Percentiles rank a stretch among this genome's conserved stretches.
Conservation (phyloP, 2,797 vertebrate species). For the Rhincodon typus region DNA sequence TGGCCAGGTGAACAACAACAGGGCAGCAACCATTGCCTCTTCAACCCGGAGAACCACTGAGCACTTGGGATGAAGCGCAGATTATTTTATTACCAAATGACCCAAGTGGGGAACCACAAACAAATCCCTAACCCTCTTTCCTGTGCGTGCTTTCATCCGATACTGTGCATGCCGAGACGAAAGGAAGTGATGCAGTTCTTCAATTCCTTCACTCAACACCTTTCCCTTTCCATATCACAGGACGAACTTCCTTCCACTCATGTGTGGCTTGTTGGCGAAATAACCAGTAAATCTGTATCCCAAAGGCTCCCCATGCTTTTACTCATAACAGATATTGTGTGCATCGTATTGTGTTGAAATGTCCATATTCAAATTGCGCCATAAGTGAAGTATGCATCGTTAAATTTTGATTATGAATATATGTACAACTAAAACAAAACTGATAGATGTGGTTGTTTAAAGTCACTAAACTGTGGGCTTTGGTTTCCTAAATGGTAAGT, state of each 20-base stretch:
- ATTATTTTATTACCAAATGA: not conserved
- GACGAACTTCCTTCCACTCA: not conserved
- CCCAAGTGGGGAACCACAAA: not conserved
- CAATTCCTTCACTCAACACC: not conserved
- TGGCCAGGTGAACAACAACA: slow-evolving; percentile 47
- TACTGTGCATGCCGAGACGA: not conserved
- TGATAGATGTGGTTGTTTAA: not conserved
- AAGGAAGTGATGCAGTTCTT: not conserved
- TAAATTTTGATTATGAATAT: slow-evolving; percentile 17
- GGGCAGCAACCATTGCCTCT: slow-evolving; percentile 53
- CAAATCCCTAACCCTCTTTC: not conserved
- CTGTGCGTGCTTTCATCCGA: not conserved
- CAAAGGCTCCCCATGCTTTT: not conserved
- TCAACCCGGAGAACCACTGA: slow-evolving; percentile 58
- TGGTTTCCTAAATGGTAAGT: not conserved
- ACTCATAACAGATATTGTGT: slow-evolving; percentile 21
- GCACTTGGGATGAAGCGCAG: not conserved
- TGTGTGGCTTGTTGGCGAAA: not conserved
- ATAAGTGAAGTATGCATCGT: slow-evolving; percentile 4
- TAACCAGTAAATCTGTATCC: not conserved
- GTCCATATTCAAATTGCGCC: slow-evolving; percentile 24
- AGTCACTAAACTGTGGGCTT: not conserved
- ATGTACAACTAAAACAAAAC: not conserved
- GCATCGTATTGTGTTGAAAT: slow-evolving; percentile 19
- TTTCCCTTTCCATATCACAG: not conserved